Evolutionary conservation across 2,113 vertebrate species (phyloP), one percentile per base, ranked within the genome.

Genomic region (Cyprinodon variegatus): DNA sequence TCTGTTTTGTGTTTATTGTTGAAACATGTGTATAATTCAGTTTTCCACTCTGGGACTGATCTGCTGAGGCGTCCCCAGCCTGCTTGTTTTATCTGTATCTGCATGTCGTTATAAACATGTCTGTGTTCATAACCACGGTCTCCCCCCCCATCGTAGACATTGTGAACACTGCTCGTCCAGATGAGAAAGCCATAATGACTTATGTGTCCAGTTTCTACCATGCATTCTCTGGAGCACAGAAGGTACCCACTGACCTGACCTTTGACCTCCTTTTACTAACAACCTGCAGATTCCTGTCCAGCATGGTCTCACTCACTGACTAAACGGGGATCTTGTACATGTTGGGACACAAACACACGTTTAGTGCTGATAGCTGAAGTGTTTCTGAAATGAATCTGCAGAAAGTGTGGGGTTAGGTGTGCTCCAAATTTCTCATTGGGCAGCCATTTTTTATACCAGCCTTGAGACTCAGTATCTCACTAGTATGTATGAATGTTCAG

Each of bases 131-230:
- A 88, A 94, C 91, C 78, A n/a, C 29, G 66, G 39, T 83, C 71
- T 92, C 67, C 43, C 69, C 78, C 65, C 62, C 48, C 53, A 50
- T 65, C 82, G 78, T 96, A 99, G 97, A 99, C 93, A 99, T 98
- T 93, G 97, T 99, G 88, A 96, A 96, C 95, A 98, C 97, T 83
- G 96, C 96, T 91, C 95, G 97, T 90, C 97, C 97, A 70, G 97
- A 99, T 90, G 97, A 99, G 94, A 99, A 99, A 90, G 97, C 97
- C 93, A 97, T 99, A 93, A 99, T 99, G 97, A 99, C 97, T 91
- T 99, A 99, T 94, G 97, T 99, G 81, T 99, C 97, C 96, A 95
- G 97, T 96, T 99, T 98, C 96, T 99, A 99, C 96, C 97, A 99
- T 94, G 97, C 97, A 86, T 98, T 98, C 94, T 98, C 97, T 84